Conservation (phyloP, 2,113 vertebrate genomes). For the Acanthisitta chloris region DNA sequence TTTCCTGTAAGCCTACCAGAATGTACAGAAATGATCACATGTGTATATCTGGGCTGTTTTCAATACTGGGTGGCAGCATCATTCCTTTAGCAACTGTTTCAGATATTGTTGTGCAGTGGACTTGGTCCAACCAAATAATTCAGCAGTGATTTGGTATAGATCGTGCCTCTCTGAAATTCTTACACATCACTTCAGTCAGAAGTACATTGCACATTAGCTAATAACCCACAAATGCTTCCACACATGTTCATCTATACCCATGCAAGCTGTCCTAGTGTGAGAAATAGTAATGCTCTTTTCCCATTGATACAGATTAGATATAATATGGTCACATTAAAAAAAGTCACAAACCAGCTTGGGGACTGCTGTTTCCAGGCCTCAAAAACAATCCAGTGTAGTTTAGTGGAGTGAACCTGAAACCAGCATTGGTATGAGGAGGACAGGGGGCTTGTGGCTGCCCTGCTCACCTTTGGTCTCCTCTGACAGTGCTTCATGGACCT, state of each 20-base stretch:
- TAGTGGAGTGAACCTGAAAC: neutral
- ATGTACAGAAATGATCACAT: neutral
- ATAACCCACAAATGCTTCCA: neutral
- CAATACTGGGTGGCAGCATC: neutral
- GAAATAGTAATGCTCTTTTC: neutral
- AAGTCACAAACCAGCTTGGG: neutral
- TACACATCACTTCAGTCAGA: neutral
- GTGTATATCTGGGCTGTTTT: neutral
- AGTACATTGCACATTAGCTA: neutral
- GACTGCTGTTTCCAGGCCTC: neutral
- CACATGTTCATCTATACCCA: neutral
- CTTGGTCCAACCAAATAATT: no score
- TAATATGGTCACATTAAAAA: neutral
- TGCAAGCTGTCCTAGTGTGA: neutral
- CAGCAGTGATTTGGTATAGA: neutral
- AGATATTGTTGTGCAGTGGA: neutral
- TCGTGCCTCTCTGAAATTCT: neutral
- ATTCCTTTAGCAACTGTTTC: neutral
- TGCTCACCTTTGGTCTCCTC: neutral
- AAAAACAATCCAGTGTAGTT: neutral
- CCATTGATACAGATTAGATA: neutral
- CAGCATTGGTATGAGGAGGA: neutral
- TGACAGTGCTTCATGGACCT: neutral
- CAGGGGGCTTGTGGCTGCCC: neutral
- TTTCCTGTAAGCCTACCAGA: neutral